Evolutionary conservation across 1,140 invertebrate species (phyloP).

Genomic region (Panagrolaimus sp.): DNA sequence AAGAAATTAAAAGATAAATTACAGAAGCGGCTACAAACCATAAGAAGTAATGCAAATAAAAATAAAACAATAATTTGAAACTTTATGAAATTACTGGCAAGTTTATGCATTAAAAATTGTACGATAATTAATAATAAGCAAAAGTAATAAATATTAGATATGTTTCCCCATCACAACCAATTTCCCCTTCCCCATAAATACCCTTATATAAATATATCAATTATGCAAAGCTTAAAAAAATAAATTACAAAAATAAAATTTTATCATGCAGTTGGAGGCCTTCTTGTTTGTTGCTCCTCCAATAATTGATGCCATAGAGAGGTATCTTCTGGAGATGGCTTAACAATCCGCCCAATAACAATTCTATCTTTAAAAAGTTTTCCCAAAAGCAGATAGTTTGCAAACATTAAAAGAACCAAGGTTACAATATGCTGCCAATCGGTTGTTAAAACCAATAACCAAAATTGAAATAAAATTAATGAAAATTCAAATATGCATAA

Average conservation of each 20-base stretch:
- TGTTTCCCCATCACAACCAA: too few relatives aligned
- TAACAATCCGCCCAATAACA: slow-evolving; percentile 66
- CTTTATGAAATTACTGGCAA: too few relatives aligned
- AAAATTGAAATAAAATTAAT: slow-evolving; percentile 70
- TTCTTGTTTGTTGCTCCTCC: slow-evolving; percentile 12
- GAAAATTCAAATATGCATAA: slow-evolving; percentile 64
- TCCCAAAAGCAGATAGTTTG: slow-evolving; percentile 84
- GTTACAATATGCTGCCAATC: slow-evolving; percentile 87
- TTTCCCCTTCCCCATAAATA: background rate
- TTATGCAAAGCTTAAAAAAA: background rate
- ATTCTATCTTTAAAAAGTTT: slow-evolving; percentile 79
- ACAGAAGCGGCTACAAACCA: too few relatives aligned
- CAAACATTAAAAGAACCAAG: slow-evolving; percentile 74
- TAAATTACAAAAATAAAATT: background rate
- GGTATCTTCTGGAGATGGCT: slow-evolving; percentile 46
- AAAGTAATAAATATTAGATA: too few relatives aligned
- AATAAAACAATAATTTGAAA: too few relatives aligned
- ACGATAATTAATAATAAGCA: too few relatives aligned
- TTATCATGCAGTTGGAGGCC: background rate
- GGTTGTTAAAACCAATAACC: slow-evolving; percentile 70
- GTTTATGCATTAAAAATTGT: too few relatives aligned
- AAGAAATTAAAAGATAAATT: too few relatives aligned
- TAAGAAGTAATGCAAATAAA: too few relatives aligned
- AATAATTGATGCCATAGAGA: slow-evolving; percentile 38
- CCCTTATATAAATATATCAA: background rate